These are phyloP conservation scores for Leucania comma DNA, from an alignment of 2,888 invertebrate genomes.

Conservation along the genomic window DNA sequence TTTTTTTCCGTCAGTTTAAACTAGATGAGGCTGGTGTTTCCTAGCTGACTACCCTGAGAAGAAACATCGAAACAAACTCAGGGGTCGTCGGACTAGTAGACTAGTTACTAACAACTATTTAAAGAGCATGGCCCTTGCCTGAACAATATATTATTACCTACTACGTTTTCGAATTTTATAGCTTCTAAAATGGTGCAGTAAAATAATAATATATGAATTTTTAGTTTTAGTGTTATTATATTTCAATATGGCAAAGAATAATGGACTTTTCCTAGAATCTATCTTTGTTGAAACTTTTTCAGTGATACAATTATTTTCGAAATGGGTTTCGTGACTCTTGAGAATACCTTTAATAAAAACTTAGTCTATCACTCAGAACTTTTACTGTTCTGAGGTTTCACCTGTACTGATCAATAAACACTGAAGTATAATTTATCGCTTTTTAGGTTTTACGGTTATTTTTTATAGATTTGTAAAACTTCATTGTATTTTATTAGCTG, in stretches of 20 bases:
- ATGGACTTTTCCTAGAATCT: constrained; percentile 8
- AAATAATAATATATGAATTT: background rate
- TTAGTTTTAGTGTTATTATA: background rate
- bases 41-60: too few species aligned
- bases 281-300: constrained; percentile 12
- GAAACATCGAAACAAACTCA: too few species aligned
- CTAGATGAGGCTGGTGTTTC: too few species aligned
- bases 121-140: too few species aligned
- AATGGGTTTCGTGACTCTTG: constrained; percentile 43
- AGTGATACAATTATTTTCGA: constrained; percentile 20
- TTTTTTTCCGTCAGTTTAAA: too few species aligned
- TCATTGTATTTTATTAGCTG: too few species aligned
- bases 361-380: constrained; percentile 39
- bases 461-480: background rate
- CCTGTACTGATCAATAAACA: background rate
- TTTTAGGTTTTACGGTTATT: background rate
- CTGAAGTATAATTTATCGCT: background rate
- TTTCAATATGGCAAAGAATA: constrained; percentile 6
- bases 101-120: too few species aligned
- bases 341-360: constrained; percentile 49
- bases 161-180: constrained; percentile 6
- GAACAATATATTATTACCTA: too few species aligned
- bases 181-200: constrained; percentile 3
- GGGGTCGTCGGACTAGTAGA: too few species aligned
- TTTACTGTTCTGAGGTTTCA: constrained; percentile 32